Conservation (phyloP, 2,113 vertebrate genomes). For the Fregetta grallaria region DNA sequence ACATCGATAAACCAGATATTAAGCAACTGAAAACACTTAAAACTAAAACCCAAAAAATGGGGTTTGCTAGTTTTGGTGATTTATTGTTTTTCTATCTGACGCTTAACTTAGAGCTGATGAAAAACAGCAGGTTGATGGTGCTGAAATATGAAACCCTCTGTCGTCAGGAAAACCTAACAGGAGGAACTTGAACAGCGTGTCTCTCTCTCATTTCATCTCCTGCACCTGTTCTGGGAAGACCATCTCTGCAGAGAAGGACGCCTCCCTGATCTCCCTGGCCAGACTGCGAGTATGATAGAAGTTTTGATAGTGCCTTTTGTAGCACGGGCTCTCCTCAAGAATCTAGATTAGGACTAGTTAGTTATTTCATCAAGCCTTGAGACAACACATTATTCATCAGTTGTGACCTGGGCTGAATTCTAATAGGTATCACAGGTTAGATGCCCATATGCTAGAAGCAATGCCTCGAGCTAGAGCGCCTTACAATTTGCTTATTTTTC, state of each 20-base stretch:
- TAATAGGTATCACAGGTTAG: not conserved
- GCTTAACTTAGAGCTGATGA: not conserved
- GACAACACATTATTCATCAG: not conserved
- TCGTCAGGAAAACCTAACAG: not conserved
- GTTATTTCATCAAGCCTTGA: not conserved
- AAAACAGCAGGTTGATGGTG: not conserved
- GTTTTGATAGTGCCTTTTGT: not conserved
- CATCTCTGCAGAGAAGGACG: not conserved
- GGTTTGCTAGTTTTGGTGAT: not conserved
- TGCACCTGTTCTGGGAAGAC: constrained; percentile 27
- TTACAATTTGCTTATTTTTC: not conserved
- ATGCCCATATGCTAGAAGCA: not conserved
- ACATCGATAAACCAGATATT: not conserved
- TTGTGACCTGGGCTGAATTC: not conserved
- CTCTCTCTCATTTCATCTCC: not conserved
- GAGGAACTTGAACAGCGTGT: not conserved
- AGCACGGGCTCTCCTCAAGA: not conserved
- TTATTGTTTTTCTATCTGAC: not conserved
- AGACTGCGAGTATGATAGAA: not conserved
- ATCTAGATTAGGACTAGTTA: not conserved
- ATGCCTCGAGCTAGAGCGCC: not conserved
- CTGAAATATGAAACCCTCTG: not conserved
- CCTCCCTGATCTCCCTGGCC: not conserved
- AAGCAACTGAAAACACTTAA: not conserved
- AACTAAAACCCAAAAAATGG: not conserved